Percentiles rank a stretch among this genome's conserved stretches.
Evolutionary conservation across 2,797 vertebrate species (phyloP).

Genomic region (Chelonia mydas): DNA sequence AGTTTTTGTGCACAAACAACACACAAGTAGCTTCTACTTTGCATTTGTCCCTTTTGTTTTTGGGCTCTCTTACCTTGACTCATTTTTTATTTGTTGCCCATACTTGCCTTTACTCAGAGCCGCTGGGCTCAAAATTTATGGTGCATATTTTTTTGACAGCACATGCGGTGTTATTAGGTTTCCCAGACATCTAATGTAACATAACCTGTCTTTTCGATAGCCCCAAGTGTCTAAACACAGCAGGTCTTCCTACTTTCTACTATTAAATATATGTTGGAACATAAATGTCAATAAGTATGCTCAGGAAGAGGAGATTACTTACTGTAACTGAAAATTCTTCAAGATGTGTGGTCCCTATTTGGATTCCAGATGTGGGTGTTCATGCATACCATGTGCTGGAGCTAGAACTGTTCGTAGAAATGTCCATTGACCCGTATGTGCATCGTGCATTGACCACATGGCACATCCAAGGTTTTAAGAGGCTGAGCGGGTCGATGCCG

Average conservation of each 20-base stretch:
- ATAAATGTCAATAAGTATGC: not conserved
- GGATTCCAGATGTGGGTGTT: too few relatives aligned
- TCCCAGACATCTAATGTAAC: not conserved
- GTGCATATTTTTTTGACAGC: not conserved
- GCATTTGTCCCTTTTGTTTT: not conserved
- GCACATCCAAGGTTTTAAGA: too few relatives aligned
- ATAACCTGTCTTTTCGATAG: not conserved
- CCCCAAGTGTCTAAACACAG: not conserved
- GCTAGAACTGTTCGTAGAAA: too few relatives aligned
- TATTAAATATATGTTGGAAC: not conserved
- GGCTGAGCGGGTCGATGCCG: too few relatives aligned
- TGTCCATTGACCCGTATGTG: too few relatives aligned
- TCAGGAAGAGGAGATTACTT: too few relatives aligned
- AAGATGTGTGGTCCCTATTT: too few relatives aligned
- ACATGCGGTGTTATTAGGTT: not conserved
- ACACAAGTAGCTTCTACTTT: not conserved
- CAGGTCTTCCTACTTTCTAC: not conserved
- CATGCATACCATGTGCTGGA: too few relatives aligned
- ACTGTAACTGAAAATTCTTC: too few relatives aligned
- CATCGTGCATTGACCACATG: too few relatives aligned
- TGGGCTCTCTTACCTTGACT: not conserved
- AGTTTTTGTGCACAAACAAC: not conserved
- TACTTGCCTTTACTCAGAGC: not conserved
- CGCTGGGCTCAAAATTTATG: not conserved
- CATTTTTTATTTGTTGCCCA: not conserved